Percentiles rank a stretch among this genome's conserved stretches.
These are phyloP conservation scores for Nyctibius bracteatus DNA, from an alignment of 2,113 vertebrate species.

Conservation along the genomic window DNA sequence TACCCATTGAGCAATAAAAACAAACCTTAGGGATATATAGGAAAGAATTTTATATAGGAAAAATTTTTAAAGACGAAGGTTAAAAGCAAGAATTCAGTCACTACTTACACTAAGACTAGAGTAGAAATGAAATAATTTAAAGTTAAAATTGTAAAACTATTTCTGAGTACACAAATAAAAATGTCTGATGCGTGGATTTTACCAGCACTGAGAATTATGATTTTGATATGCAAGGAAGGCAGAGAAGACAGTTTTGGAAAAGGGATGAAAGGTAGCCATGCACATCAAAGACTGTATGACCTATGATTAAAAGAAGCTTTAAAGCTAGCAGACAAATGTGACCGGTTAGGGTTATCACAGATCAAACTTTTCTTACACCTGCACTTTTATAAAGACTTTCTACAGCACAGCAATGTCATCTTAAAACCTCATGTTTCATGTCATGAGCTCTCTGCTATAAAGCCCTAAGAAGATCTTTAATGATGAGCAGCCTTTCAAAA, in stretches of 20 bases:
- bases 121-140: not conserved
- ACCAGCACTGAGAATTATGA: not conserved
- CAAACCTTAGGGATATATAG: not conserved
- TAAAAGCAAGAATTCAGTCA: not conserved
- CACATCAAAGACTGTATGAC: conserved; percentile 33
- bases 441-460: not conserved
- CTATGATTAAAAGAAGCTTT: conserved; percentile 59
- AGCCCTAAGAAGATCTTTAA: conserved; percentile 7
- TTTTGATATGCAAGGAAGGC: not conserved
- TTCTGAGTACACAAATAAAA: not conserved
- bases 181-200: not conserved
- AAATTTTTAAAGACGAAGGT: not conserved
- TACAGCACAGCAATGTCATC: not conserved
- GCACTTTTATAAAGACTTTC: conserved; percentile 1
- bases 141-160: not conserved
- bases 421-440: conserved; percentile 23
- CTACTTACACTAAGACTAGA: not conserved
- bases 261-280: conserved; percentile 15
- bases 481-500: not conserved
- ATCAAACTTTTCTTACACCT: conserved; percentile 7
- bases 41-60: not conserved
- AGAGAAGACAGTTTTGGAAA: conserved; percentile 36
- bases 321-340: conserved; percentile 47
- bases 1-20: not conserved
- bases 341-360: conserved; percentile 37